Base-by-base conservation (phyloP, 1,140 invertebrate species). In the Cydia amplana region DNA sequence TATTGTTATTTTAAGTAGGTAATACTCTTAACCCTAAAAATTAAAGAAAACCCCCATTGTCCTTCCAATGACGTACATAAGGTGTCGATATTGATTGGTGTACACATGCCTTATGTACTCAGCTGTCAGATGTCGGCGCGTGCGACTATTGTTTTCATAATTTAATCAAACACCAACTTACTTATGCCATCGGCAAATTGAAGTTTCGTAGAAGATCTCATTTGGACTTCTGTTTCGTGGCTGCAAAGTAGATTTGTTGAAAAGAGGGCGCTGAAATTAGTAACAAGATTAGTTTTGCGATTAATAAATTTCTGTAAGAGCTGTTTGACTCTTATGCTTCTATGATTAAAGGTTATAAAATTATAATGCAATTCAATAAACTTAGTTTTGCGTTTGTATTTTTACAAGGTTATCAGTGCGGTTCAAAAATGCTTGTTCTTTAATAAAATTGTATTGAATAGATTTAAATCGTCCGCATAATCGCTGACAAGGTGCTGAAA, bases 61-160 rank as follows among this genome's bases (percentile, higher is more conserved):
- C 65, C n/a, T 16, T 18, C 16, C 32, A 18, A 70, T 70, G 65
- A 70, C 65, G 65, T 70, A 70, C 20, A 70, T 70, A n/a, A 25
- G 60, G 60, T 28, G 14, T 25, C 23, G 14, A 40, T 32, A 36
- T n/a, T 70, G 43, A 43, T 70, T 70, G 65, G n/a, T 70, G 32
- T 70, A 70, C 65, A 36, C 65, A 36, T 40, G 40, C 32, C n/a
- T n/a, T 70, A 70, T 70, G 28, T 70, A 43, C 28, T n/a, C 65
- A 70, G 65, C 36, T 70, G 65, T 65, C 65, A 40, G 10, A 70
- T 9, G 28, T 40, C 32, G 32, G 65, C 65, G 25, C 65, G 65
- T 70, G 65, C 65, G 55, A 23, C 20, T 40, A 40, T 70, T 70
- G 65, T 70, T 32, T 40, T n/a, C 9, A 36, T 70, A 43, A 43